Evolutionary conservation across 2,888 invertebrate genomes (phyloP).

Genomic region (Oligia fasciuncula): DNA sequence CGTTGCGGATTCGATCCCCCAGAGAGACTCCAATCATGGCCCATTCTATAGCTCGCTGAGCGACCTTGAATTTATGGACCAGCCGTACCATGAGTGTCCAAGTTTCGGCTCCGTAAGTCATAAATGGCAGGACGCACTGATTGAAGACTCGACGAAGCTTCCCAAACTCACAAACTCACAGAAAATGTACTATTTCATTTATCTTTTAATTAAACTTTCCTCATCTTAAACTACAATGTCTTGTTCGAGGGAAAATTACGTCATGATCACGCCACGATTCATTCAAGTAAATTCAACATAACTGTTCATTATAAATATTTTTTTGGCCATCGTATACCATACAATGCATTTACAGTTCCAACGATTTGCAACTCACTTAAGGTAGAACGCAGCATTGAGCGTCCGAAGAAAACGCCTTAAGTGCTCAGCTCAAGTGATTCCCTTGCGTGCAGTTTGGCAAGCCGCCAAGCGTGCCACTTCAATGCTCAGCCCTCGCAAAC

Average conservation of each 20-base stretch:
- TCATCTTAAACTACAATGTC: background rate
- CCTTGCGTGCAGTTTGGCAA: constrained; percentile 48
- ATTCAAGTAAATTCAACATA: constrained; percentile 8
- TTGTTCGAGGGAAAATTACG: background rate
- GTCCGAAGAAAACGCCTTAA: constrained; percentile 49
- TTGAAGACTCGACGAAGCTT: no score
- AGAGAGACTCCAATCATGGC: no score
- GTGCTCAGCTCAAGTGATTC: constrained; percentile 50
- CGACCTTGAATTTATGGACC: no score
- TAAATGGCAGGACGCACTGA: no score
- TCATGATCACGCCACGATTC: background rate
- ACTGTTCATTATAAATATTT: constrained; percentile 15
- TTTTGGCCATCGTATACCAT: constrained; percentile 9
- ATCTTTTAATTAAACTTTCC: background rate
- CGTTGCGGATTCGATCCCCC: no score
- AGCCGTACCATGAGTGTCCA: no score
- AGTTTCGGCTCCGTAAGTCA: no score
- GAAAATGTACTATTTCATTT: background rate
- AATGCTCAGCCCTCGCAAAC: constrained; percentile 19
- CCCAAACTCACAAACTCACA: background rate
- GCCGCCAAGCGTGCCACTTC: constrained; percentile 39
- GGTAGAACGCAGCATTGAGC: constrained; percentile 29
- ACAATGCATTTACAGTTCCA: constrained; percentile 9
- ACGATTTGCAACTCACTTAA: constrained; percentile 44
- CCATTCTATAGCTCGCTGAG: no score